Percentiles rank a stretch among this genome's conserved stretches.
Conservation (phyloP, 2,113 vertebrate species). For the Percina caprodes region DNA sequence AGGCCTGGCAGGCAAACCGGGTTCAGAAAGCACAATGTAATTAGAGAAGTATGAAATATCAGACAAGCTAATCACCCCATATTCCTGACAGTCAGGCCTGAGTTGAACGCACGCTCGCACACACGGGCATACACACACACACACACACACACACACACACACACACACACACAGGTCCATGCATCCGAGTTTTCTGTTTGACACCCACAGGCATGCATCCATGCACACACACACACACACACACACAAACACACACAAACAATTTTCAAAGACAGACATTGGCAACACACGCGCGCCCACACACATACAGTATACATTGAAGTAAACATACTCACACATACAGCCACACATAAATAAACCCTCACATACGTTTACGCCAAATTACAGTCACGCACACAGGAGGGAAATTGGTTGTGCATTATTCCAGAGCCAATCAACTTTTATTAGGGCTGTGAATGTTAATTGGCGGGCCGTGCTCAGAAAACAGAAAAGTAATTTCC, state of each 20-base stretch:
- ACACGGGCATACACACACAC: slow-evolving; percentile 34
- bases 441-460: slow-evolving; percentile 69
- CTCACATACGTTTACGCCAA: neutral
- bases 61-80: slow-evolving; percentile 73
- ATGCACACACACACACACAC: slow-evolving; percentile 2
- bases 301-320: neutral
- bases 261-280: neutral
- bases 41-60: slow-evolving; percentile 78
- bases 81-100: slow-evolving; percentile 68
- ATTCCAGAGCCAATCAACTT: slow-evolving; percentile 71
- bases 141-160: slow-evolving; percentile 14
- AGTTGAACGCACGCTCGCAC: slow-evolving; percentile 32
- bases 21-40: slow-evolving; percentile 78
- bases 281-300: neutral
- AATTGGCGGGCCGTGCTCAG: slow-evolving; percentile 66
- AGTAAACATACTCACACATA: neutral
- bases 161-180: slow-evolving; percentile 12
- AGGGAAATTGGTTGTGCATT: slow-evolving; percentile 58
- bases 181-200: slow-evolving; percentile 48
- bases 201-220: slow-evolving; percentile 70
- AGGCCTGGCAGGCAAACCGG: slow-evolving; percentile 71
- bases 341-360: neutral
- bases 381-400: slow-evolving; percentile 33
- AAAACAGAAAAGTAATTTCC: slow-evolving; percentile 64
- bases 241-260: slow-evolving; percentile 53